Evolutionary conservation across 1,140 invertebrate genomes (phyloP).

Genomic region (Eubasilissa regina): DNA sequence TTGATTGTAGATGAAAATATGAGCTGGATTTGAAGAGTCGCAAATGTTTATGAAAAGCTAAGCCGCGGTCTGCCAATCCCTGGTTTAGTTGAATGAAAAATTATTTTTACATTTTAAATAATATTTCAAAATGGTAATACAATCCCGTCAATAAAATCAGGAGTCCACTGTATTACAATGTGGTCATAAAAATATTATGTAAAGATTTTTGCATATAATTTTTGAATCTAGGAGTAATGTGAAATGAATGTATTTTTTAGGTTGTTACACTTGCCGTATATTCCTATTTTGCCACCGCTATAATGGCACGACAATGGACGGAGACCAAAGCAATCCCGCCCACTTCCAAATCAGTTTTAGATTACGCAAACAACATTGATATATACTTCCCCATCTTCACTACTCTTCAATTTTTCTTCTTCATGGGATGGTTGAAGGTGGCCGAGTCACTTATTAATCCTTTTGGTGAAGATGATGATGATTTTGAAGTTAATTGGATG

Average conservation of each 20-base stretch:
- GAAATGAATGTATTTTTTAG: constrained; percentile 65
- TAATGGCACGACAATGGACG: constrained; percentile 89
- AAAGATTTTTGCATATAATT: no score
- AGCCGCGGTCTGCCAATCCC: no score
- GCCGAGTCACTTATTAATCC: constrained; percentile 90
- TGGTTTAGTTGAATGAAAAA: no score
- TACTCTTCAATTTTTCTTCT: constrained; percentile 88
- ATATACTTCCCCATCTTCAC: constrained; percentile 93
- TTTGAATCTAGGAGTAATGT: not conserved
- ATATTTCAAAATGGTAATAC: no score
- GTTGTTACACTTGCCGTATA: constrained; percentile 95
- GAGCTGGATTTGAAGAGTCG: no score
- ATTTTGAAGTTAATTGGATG: constrained; percentile 87
- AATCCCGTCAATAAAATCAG: no score
- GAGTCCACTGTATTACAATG: no score
- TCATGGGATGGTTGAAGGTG: constrained; percentile 95
- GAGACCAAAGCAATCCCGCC: constrained; percentile 67
- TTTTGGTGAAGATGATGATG: constrained; percentile 93
- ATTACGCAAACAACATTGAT: constrained; percentile 76
- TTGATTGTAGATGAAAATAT: no score
- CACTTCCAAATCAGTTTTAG: constrained; percentile 57
- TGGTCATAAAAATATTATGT: no score
- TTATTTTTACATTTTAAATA: no score
- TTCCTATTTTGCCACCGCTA: constrained; percentile 87
- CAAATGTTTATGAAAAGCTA: no score